Evolutionary conservation across 2,797 vertebrate genomes (phyloP), one percentile per base, ranked within the genome.

Genomic region (Nasua narica): DNA sequence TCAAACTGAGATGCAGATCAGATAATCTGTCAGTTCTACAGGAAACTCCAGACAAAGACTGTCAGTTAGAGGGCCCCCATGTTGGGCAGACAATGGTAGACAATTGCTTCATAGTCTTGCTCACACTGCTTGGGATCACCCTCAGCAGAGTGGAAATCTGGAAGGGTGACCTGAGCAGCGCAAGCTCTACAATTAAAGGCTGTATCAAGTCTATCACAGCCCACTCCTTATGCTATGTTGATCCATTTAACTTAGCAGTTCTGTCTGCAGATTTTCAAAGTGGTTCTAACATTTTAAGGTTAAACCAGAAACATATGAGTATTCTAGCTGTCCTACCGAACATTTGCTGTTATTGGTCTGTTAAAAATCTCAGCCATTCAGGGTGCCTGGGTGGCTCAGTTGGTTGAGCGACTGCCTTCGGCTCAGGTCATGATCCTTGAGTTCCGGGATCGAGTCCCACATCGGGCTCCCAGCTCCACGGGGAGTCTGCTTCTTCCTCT

Each of bases 71-170:
- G 19, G 23, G 32, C 8, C 6, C 14, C 52, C 2, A 1, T 5
- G 1, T 3, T 46, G 7, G 1, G 16, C 25, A 65, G 35, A 67
- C 0, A 16, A 35, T 19, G 6, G 16, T 43, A 21, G 2, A 3
- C 23, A 18, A 6, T 35, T 11, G 1, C 9, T 37, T 23, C 13
- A 7, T 2, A 11, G 7, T 32, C 21, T 32, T 50, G 16, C 27
- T 52, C 29, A 56, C 14, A 35, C 15, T 69, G 16, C 56, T 46
- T 46, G 58, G n/a, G 79, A 23, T 15, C 11, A 2, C 16, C 6
- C n/a, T 58, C 19, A 85, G 10, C 5, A 62, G 16, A 52, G 21
- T 4, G 15, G n/a, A 13, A 13, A 13, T n/a, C 16, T 27, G 35
- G 58, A 60, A 25, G 23, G 8, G 3, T 52, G 48, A 37, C n/a